A percentile compares a stretch with the other conserved stretches of the same genome.
Evolutionary conservation across 2,113 vertebrate species (phyloP).

Genomic region (Platysteira castanea): DNA sequence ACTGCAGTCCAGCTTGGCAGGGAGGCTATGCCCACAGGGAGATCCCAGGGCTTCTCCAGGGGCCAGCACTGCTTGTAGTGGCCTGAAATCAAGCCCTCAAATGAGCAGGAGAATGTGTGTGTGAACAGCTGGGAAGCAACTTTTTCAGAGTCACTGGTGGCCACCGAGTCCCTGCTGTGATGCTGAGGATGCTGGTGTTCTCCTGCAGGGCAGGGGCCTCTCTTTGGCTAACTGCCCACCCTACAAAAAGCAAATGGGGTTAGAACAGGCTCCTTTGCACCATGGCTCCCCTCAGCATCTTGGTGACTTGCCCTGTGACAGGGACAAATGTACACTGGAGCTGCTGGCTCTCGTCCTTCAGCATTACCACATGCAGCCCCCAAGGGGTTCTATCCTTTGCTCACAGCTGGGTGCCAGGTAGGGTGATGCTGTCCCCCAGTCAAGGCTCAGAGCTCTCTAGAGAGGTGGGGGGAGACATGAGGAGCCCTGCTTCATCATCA

Average conservation of each 20-base stretch:
- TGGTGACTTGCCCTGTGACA: background rate
- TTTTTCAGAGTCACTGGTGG: background rate
- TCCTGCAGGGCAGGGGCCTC: background rate
- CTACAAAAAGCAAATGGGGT: background rate
- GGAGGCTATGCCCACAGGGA: background rate
- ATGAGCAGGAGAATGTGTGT: background rate
- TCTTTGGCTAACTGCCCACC: background rate
- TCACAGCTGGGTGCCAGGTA: background rate
- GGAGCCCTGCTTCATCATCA: background rate
- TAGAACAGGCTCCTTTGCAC: background rate
- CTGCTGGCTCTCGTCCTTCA: background rate
- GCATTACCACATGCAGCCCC: background rate
- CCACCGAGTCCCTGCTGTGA: background rate
- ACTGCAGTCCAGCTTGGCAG: background rate
- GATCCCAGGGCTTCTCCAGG: accelerated
- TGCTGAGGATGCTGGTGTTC: background rate
- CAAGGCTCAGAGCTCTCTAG: background rate
- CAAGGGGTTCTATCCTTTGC: background rate
- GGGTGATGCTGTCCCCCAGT: background rate
- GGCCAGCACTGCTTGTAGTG: background rate
- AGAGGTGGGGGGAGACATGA: background rate
- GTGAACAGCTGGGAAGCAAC: background rate
- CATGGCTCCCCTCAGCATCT: background rate
- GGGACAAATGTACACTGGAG: background rate
- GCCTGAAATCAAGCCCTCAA: background rate